These are phyloP conservation scores for Drosophila orosa DNA, from an alignment of 1,140 invertebrate species.

Conservation along the genomic window DNA sequence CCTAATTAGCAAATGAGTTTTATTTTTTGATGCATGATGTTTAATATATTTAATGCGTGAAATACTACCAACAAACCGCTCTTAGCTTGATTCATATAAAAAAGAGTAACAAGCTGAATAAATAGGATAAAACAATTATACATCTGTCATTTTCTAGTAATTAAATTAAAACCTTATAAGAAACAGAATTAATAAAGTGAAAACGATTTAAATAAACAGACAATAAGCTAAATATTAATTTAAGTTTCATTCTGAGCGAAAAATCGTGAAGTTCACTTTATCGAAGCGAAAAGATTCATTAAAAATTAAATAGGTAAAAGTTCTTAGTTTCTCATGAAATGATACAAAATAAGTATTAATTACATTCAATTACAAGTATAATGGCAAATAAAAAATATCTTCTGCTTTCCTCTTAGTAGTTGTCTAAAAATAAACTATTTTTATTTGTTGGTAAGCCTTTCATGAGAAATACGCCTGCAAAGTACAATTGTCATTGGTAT, in stretches of 20 bases:
- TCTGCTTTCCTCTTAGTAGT: neutral
- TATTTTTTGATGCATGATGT: neutral
- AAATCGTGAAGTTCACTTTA: neutral
- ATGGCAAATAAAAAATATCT: neutral
- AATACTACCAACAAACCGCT: neutral
- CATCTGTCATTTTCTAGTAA: neutral
- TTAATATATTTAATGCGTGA: neutral
- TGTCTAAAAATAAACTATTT: neutral
- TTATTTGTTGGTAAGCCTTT: neutral
- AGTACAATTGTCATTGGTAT: neutral
- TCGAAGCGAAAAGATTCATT: neutral
- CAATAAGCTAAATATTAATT: neutral
- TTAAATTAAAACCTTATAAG: neutral
- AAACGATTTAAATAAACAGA: no score
- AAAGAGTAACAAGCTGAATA: neutral
- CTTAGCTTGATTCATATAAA: neutral
- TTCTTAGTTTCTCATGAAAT: neutral
- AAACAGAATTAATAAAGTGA: neutral
- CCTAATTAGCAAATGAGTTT: slow-evolving; percentile 17
- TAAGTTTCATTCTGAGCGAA: neutral
- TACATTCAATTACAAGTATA: neutral
- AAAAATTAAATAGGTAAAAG: neutral
- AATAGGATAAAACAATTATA: neutral
- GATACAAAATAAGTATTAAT: neutral
- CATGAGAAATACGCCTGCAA: neutral